Evolutionary conservation across 2,113 vertebrate genomes (phyloP).

Genomic region (Manacus vitellinus): DNA sequence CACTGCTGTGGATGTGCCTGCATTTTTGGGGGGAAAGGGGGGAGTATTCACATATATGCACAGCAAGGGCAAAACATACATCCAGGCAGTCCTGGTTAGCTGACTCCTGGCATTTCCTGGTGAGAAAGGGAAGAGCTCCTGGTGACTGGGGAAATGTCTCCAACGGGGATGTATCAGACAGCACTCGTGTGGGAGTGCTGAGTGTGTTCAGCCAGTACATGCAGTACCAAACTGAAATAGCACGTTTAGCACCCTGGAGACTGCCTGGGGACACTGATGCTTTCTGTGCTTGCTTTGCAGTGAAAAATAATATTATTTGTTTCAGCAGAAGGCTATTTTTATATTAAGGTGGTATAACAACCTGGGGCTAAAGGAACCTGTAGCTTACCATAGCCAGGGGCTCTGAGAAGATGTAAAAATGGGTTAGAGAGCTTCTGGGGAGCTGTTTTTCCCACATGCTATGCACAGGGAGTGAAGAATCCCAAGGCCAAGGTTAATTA

Average conservation of each 20-base stretch:
- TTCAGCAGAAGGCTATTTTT: neutral
- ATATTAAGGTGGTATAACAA: neutral
- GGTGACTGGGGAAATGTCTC: neutral
- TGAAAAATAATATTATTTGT: neutral
- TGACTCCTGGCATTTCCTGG: neutral
- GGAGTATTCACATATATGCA: neutral
- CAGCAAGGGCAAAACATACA: neutral
- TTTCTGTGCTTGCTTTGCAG: neutral
- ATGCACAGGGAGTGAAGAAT: neutral
- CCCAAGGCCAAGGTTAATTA: neutral
- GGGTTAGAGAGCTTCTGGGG: neutral
- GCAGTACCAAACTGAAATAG: slow-evolving; percentile 35
- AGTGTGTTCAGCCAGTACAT: slow-evolving; percentile 3
- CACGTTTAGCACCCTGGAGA: neutral
- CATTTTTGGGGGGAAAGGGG: neutral
- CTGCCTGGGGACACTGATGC: neutral
- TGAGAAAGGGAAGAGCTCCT: neutral
- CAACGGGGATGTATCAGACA: neutral
- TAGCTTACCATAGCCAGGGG: neutral
- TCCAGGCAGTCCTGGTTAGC: neutral
- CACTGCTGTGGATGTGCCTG: neutral
- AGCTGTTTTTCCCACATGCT: neutral
- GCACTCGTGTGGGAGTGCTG: slow-evolving; percentile 14
- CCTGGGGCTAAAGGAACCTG: neutral
- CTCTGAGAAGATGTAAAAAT: neutral